phyloP scores from a whole-genome alignment of 2,888 invertebrate genomes.

The Muscina levida region DNA sequence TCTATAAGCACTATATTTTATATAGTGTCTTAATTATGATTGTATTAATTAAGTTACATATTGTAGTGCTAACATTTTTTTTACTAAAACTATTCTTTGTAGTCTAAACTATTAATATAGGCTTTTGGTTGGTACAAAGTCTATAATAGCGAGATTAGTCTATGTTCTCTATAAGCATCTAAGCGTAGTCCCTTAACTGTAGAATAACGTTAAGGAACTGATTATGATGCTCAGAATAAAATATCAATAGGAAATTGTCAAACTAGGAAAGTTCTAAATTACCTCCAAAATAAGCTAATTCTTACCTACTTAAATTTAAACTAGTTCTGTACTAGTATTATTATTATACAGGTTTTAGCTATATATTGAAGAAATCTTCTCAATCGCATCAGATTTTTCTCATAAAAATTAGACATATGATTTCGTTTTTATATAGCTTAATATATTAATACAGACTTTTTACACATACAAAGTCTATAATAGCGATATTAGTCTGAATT shows the following conservation, averaged over 20 bases:
- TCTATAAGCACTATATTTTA: constrained; percentile 76
- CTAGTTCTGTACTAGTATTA: too few relatives aligned
- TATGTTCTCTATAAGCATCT: constrained; percentile 70
- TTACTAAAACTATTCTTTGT: background rate
- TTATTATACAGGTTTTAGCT: too few relatives aligned
- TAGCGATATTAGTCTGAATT: constrained; percentile 71
- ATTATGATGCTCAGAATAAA: background rate
- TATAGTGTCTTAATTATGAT: constrained; percentile 75
- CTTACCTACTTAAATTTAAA: too few relatives aligned
- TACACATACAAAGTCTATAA: background rate
- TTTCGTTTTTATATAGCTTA: background rate
- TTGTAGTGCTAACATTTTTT: constrained; percentile 69
- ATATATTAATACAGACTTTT: constrained; percentile 28
- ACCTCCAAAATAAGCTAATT: too few relatives aligned
- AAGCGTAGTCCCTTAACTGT: constrained; percentile 77
- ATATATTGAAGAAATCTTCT: too few relatives aligned
- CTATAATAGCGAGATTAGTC: constrained; percentile 30
- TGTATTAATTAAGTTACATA: constrained; percentile 74
- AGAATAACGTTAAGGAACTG: constrained; percentile 45
- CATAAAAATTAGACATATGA: too few relatives aligned
- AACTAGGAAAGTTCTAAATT: too few relatives aligned
- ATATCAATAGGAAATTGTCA: too few relatives aligned
- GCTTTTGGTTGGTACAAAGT: constrained; percentile 23
- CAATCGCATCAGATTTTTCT: too few relatives aligned
- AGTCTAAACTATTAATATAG: constrained; percentile 30